Conservation (phyloP, 2,888 invertebrate species). For the Chironomus riparius region DNA sequence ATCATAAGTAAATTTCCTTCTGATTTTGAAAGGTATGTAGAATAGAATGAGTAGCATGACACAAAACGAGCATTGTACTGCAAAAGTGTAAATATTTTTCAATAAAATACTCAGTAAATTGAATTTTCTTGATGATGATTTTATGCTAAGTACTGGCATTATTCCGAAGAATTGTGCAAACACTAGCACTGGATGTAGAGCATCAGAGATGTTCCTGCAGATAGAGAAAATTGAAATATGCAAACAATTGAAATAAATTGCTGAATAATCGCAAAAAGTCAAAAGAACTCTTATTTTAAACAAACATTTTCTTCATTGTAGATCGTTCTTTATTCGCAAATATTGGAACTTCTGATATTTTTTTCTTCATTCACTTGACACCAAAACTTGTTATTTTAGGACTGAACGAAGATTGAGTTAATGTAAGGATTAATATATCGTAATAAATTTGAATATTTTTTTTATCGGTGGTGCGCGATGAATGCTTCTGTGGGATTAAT, state of each 20-base stretch:
- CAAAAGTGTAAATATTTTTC: neutral
- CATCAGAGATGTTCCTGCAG: neutral
- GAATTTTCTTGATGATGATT: neutral
- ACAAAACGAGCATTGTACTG: neutral
- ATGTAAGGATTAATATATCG: too few relatives aligned
- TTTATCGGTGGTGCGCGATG: too few relatives aligned
- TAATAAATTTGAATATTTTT: too few relatives aligned
- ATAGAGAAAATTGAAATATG: neutral
- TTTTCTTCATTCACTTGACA: too few relatives aligned
- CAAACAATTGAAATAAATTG: neutral
- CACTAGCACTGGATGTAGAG: conserved; percentile 30
- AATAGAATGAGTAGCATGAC: conserved; percentile 6
- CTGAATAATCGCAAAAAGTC: too few relatives aligned
- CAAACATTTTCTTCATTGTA: neutral
- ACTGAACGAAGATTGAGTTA: too few relatives aligned
- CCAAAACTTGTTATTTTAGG: too few relatives aligned
- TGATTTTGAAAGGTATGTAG: neutral
- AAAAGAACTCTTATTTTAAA: neutral
- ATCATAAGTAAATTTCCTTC: neutral
- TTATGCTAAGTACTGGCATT: conserved; percentile 33
- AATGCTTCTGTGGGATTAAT: too few relatives aligned
- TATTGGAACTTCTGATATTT: too few relatives aligned
- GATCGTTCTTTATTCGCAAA: too few relatives aligned
- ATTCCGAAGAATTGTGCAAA: conserved; percentile 36
- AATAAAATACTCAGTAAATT: neutral